Evolutionary conservation across 2,113 vertebrate species (phyloP).

Genomic region (Lota lota): DNA sequence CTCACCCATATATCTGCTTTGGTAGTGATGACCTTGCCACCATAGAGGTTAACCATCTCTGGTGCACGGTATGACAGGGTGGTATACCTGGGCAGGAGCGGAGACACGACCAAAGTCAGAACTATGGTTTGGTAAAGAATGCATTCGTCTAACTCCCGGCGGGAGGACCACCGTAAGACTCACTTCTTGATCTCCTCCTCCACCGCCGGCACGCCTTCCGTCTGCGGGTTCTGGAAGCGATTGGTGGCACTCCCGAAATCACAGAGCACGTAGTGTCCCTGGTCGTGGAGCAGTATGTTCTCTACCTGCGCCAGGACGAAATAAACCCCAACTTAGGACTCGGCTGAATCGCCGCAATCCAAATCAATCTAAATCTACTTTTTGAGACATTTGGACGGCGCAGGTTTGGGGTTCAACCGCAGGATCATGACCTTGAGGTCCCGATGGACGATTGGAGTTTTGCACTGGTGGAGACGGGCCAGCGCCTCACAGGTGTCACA

Average conservation of each 20-base stretch:
- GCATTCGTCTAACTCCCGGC: not conserved
- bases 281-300: conserved; percentile 95
- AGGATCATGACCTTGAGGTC: conserved; percentile 84
- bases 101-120: no score
- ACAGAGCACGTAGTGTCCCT: conserved; percentile 96
- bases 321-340: not conserved
- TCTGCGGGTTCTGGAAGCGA: conserved; percentile 90
- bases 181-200: conserved; percentile 99
- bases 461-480: conserved; percentile 91
- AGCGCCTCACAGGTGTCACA: conserved; percentile 96
- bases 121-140: not conserved
- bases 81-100: conserved; percentile 82
- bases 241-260: conserved; percentile 97
- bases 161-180: conserved; percentile 35
- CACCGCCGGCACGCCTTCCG: conserved; percentile 85
- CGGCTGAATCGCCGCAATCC: no score
- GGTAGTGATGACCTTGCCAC: conserved; percentile 92
- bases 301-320: conserved; percentile 81
- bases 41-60: conserved; percentile 98
- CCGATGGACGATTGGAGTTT: conserved; percentile 90
- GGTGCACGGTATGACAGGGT: conserved; percentile 96
- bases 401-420: not conserved
- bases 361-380: not conserved
- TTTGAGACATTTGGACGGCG: not conserved
- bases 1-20: conserved; percentile 98